Conservation (phyloP, 1,140 invertebrate genomes). For the Sitodiplosis mosellana region DNA sequence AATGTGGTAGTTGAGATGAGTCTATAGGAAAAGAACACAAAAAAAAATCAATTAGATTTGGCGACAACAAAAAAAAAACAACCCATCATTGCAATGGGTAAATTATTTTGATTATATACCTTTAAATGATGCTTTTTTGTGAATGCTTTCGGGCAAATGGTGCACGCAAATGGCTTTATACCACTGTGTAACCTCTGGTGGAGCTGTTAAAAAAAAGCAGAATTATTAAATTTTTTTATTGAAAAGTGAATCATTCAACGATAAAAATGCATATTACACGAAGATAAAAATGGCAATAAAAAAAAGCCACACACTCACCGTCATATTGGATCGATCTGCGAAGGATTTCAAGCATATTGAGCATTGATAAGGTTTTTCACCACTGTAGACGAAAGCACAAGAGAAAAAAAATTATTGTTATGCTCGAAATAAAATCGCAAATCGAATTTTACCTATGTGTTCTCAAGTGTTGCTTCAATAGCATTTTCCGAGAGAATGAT, state of each 20-base stretch:
- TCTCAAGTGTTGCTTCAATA: conserved; percentile 57
- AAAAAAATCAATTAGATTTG: conserved; percentile 24
- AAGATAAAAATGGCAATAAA: conserved; percentile 21
- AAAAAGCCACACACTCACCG: conserved; percentile 52
- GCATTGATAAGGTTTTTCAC: conserved; percentile 23
- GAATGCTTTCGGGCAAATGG: conserved; percentile 68
- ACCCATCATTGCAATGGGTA: background rate
- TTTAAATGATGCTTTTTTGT: conserved; percentile 66
- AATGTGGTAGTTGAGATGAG: conserved; percentile 65
- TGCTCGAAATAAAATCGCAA: background rate
- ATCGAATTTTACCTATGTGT: conserved; percentile 37
- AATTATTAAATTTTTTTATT: too few relatives aligned
- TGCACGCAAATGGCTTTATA: conserved; percentile 73
- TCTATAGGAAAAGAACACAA: conserved; percentile 33
- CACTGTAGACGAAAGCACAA: conserved; percentile 1
- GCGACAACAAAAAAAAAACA: conserved; percentile 12
- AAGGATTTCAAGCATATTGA: conserved; percentile 29
- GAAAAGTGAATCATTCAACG: background rate
- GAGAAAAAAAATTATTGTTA: background rate
- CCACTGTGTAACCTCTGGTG: conserved; percentile 27
- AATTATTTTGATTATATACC: too few relatives aligned
- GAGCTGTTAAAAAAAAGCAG: too few relatives aligned
- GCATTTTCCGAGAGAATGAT: conserved; percentile 65
- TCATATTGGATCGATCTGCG: conserved; percentile 68
- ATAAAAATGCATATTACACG: conserved; percentile 1